Base-by-base conservation (phyloP, 2,797 vertebrate species). In the Scarus forsteni region DNA sequence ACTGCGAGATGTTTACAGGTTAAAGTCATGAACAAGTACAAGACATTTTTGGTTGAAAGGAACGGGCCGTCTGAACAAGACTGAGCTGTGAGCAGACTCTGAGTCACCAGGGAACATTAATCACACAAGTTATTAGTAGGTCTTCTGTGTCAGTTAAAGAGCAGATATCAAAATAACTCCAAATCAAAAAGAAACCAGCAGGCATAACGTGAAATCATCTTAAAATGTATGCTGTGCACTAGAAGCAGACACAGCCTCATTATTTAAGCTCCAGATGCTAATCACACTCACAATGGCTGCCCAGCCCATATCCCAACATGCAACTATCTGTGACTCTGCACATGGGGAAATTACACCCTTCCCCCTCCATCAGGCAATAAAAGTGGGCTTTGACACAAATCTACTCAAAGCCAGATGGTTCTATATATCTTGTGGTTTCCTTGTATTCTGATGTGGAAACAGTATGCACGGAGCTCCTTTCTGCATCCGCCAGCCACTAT, bases 351-450 rank as follows among this genome's bases (percentile, higher is more conserved):
- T 90, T 79, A 92, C 72, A 91, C 85, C 89, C 90, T 77, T 77
- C 77, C 83, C 86, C 80, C 66, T 73, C 72, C 70, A 77, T 85
- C 81, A 74, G 71, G 85, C 87, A 85, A 92, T 94, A 92, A 94
- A 94, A 92, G 77, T 84, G 79, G 79, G 84, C 77, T 91, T 89
- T 82, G 84, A 91, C 83, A 90, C 82, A 89, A 85, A 93, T 92
- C 81, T 87, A 81, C 84, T 79, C 67, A 75, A 85, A 89, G 55
- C 91, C 93, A 93, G 90, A 93, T 89, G 87, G 81, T 68, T 74
- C 78, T 70, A 76, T 90, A 92, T 87, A 91, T 87, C 83, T 85
- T 76, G 87, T 80, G 87, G 80, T 91, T 92, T 91, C 56, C 72
- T 85, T 81, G 55, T 57, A 85, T 87, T 83, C 80, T 88, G 77